These are phyloP conservation scores for Beaufortia kweichowensis DNA, from an alignment of 2,113 vertebrate genomes.

Conservation along the genomic window DNA sequence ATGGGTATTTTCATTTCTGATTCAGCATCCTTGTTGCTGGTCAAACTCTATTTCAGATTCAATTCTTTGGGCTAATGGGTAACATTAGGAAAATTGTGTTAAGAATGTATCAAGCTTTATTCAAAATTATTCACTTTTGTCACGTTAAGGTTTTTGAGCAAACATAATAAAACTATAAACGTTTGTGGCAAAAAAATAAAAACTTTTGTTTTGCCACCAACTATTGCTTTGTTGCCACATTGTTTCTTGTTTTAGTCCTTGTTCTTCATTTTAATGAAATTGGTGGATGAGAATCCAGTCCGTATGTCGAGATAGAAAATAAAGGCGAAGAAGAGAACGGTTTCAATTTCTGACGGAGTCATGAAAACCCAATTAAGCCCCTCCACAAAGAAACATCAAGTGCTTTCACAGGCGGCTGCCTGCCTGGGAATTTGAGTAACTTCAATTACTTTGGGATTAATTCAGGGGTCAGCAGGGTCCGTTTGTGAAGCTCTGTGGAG, in stretches of 20 bases:
- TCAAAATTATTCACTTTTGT: too few relatives aligned
- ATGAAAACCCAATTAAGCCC: constrained; percentile 57
- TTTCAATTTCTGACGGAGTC: constrained; percentile 53
- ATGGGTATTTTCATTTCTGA: background rate
- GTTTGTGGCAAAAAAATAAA: too few relatives aligned
- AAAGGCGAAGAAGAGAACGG: background rate
- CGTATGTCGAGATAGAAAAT: background rate
- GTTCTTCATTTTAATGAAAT: constrained; percentile 15
- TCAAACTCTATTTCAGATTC: too few relatives aligned
- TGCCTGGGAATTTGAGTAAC: constrained; percentile 50
- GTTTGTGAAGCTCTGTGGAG: constrained; percentile 51
- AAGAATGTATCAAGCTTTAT: too few relatives aligned
- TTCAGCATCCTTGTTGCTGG: background rate
- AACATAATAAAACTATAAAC: too few relatives aligned
- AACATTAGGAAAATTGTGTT: too few relatives aligned
- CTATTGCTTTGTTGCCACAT: constrained; percentile 3
- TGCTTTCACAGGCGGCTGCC: constrained; percentile 36
- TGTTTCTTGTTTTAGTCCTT: background rate
- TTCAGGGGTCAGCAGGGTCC: constrained; percentile 57
- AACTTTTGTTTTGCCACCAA: too few relatives aligned
- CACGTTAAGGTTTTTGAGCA: too few relatives aligned
- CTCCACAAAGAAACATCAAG: constrained; percentile 54
- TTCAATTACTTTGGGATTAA: constrained; percentile 62
- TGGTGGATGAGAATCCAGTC: background rate
- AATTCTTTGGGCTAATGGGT: too few relatives aligned